Conservation (phyloP, 2,888 invertebrate genomes). For the Ophion costatus region DNA sequence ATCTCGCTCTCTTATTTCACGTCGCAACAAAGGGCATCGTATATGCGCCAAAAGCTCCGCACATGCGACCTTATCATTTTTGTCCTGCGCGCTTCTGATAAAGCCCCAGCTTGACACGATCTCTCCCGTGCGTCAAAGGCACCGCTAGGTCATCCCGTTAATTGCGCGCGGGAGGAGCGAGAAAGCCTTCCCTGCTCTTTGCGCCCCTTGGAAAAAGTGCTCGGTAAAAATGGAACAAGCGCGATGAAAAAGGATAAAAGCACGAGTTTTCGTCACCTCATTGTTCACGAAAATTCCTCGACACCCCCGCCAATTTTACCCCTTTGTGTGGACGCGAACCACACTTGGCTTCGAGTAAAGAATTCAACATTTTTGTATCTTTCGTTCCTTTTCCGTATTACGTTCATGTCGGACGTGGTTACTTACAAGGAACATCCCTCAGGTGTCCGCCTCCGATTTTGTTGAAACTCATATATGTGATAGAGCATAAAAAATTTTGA, state of each 20-base stretch:
- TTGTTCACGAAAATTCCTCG: conserved; percentile 11
- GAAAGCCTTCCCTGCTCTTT: background rate
- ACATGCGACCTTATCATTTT: conserved; percentile 6
- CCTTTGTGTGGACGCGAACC: background rate
- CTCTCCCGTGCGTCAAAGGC: conserved; percentile 75
- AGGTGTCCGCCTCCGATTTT: too few relatives aligned
- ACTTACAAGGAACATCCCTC: too few relatives aligned
- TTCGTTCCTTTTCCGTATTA: too few relatives aligned
- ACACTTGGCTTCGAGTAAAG: background rate
- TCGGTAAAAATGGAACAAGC: conserved; percentile 15
- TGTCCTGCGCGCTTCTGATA: conserved; percentile 7
- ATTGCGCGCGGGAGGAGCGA: conserved; percentile 58
- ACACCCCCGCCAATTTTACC: background rate
- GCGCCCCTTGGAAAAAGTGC: conserved; percentile 14
- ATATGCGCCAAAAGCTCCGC: background rate
- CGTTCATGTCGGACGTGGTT: too few relatives aligned
- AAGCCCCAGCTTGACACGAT: conserved; percentile 61
- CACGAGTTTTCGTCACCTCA: conserved; percentile 14
- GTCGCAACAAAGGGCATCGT: conserved; percentile 9
- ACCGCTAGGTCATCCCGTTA: conserved; percentile 76
- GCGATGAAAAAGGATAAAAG: conserved; percentile 41
- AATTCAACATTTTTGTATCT: too few relatives aligned
- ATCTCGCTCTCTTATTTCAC: too few relatives aligned
- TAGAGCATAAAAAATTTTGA: too few relatives aligned
- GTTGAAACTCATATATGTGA: too few relatives aligned